Evolutionary conservation across 2,888 invertebrate species (phyloP).

Genomic region (Nesidiocoris tenuis): DNA sequence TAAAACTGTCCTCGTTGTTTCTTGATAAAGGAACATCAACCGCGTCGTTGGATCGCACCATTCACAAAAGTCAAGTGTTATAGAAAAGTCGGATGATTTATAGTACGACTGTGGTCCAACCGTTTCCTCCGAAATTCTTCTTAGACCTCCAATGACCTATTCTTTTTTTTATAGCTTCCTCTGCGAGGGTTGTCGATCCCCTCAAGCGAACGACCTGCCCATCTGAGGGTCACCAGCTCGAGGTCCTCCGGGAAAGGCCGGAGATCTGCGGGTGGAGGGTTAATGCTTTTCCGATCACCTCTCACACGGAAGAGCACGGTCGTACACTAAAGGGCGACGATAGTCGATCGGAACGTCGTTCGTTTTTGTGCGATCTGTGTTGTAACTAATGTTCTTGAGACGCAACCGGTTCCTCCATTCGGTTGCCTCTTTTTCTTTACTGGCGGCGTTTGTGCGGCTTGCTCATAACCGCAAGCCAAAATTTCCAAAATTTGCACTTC

Average conservation of each 20-base stretch:
- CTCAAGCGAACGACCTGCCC: background rate
- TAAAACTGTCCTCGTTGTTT: constrained; percentile 29
- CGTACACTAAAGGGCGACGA: too few relatives aligned
- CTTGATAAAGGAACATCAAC: constrained; percentile 27
- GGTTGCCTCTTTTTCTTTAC: background rate
- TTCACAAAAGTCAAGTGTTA: constrained; percentile 18
- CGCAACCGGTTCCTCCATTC: background rate
- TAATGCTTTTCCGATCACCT: constrained; percentile 35
- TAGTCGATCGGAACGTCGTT: too few relatives aligned
- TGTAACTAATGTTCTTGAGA: constrained; percentile 25
- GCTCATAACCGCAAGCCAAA: background rate
- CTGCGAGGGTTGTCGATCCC: background rate
- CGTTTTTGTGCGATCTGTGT: constrained; percentile 6
- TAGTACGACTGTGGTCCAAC: constrained; percentile 4
- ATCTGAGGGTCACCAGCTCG: background rate
- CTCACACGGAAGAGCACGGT: background rate
- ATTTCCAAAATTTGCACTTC: too few relatives aligned
- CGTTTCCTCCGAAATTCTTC: constrained; percentile 9
- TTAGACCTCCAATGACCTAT: background rate
- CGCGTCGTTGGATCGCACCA: background rate
- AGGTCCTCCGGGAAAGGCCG: background rate
- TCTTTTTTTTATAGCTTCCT: constrained; percentile 28
- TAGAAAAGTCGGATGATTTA: constrained; percentile 26
- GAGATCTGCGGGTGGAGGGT: constrained; percentile 6
- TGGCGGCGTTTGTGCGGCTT: background rate